Conservation (phyloP, 2,797 vertebrate species). For the Chelon labrosus region DNA sequence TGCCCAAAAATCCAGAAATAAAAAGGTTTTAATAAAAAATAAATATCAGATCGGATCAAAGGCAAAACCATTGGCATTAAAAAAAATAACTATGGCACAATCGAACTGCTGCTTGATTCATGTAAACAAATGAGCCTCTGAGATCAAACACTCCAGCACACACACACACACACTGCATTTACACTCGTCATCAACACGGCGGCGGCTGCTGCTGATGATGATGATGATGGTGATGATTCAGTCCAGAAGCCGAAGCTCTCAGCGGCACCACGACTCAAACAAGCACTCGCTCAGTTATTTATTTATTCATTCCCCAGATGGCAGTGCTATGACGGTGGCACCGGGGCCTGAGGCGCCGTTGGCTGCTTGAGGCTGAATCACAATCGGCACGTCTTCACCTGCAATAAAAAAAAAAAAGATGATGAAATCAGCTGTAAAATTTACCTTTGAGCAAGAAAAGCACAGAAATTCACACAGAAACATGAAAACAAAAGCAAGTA, state of each 20-base stretch:
- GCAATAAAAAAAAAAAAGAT: conserved; percentile 3
- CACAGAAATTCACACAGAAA: too few species aligned
- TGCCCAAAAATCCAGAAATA: conserved; percentile 13
- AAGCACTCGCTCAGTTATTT: not conserved
- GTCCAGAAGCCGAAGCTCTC: not conserved
- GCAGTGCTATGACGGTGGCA: not conserved
- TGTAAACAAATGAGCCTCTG: conserved; percentile 50
- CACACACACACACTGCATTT: conserved; percentile 20
- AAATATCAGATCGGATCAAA: conserved; percentile 49
- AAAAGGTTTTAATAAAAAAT: conserved; percentile 39
- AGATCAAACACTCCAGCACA: conserved; percentile 19
- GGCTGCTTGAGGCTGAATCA: conserved; percentile 70
- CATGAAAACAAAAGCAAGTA: too few species aligned
- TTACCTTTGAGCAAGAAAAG: not conserved
- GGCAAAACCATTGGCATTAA: conserved; percentile 27
- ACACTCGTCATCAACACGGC: not conserved
- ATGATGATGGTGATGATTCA: not conserved
- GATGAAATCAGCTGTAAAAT: too few species aligned
- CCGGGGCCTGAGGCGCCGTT: conserved; percentile 23
- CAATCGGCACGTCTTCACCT: conserved; percentile 72
- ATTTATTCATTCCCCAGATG: not conserved
- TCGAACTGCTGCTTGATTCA: conserved; percentile 24
- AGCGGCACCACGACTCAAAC: not conserved
- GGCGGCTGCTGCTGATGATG: not conserved
- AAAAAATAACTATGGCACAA: conserved; percentile 36